Conservation (phyloP, 2,888 invertebrate species). For the Hetaerina titia region DNA sequence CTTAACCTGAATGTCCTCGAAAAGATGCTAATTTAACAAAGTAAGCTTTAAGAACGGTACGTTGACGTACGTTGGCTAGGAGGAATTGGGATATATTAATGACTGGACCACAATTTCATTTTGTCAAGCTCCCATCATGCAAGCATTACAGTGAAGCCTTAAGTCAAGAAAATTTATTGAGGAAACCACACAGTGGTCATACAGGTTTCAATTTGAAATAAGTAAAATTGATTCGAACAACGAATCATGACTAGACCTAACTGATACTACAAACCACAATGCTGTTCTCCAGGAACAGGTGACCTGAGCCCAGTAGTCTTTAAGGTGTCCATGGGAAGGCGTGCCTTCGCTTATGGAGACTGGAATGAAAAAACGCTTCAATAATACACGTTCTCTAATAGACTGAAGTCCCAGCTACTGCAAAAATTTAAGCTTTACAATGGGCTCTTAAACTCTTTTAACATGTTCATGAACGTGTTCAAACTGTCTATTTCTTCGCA, state of each 20-base stretch:
- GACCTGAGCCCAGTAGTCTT: constrained; percentile 67
- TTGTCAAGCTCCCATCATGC: constrained; percentile 43
- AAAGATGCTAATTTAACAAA: no score
- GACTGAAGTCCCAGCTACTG: background rate
- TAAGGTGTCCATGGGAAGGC: constrained; percentile 64
- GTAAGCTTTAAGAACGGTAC: no score
- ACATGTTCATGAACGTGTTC: constrained; percentile 83
- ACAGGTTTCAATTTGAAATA: constrained; percentile 56
- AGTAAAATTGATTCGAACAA: background rate
- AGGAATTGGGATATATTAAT: background rate
- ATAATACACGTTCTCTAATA: constrained; percentile 38
- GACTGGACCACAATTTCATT: background rate
- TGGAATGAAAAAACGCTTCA: constrained; percentile 67
- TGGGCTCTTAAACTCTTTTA: constrained; percentile 80
- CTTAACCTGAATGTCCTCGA: no score
- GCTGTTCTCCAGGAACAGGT: constrained; percentile 66
- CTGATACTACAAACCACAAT: constrained; percentile 67
- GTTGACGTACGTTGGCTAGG: background rate
- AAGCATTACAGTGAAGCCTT: background rate
- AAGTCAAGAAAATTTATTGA: constrained; percentile 14
- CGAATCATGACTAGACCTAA: constrained; percentile 37
- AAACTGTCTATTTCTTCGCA: constrained; percentile 82
- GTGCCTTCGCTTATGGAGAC: constrained; percentile 67
- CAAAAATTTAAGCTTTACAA: constrained; percentile 76
- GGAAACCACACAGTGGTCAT: constrained; percentile 57